Percentiles rank a stretch among this genome's conserved stretches.
These are phyloP conservation scores for Saccostrea cuccullata DNA, from an alignment of 1,140 invertebrate species.

Conservation along the genomic window DNA sequence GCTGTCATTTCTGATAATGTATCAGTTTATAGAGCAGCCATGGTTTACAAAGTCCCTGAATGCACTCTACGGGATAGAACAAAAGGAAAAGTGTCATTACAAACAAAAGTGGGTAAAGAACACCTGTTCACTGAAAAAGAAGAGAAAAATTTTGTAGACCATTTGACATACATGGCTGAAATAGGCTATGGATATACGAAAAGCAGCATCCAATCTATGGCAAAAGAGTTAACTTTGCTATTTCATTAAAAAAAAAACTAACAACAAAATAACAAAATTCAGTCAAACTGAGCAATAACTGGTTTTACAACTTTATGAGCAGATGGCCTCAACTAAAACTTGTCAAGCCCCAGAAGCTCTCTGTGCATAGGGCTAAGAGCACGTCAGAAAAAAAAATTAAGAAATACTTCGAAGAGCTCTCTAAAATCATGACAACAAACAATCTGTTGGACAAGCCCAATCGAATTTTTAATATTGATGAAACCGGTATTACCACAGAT, in stretches of 20 bases:
- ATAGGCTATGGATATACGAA: conserved; percentile 53
- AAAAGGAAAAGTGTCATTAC: conserved; percentile 28
- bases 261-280: no score
- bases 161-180: conserved; percentile 43
- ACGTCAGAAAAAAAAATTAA: no score
- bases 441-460: conserved; percentile 39
- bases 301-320: no score
- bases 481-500: conserved; percentile 43
- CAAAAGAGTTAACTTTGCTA: no score
- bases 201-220: conserved; percentile 28
- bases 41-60: conserved; percentile 43
- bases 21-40: conserved; percentile 51
- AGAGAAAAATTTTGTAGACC: no score
- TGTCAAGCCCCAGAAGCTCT: no score
- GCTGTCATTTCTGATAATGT: conserved; percentile 10
- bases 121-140: no score
- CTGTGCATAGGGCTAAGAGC: no score
- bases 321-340: no score
- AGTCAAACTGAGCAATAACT: no score
- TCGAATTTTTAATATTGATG: conserved; percentile 48
- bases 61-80: conserved; percentile 50
- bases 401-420: conserved; percentile 43
- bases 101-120: conserved; percentile 15
- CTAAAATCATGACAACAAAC: conserved; percentile 20
- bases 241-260: no score